Conservation (phyloP, 2,888 invertebrate species). For the Dynastes tityus region DNA sequence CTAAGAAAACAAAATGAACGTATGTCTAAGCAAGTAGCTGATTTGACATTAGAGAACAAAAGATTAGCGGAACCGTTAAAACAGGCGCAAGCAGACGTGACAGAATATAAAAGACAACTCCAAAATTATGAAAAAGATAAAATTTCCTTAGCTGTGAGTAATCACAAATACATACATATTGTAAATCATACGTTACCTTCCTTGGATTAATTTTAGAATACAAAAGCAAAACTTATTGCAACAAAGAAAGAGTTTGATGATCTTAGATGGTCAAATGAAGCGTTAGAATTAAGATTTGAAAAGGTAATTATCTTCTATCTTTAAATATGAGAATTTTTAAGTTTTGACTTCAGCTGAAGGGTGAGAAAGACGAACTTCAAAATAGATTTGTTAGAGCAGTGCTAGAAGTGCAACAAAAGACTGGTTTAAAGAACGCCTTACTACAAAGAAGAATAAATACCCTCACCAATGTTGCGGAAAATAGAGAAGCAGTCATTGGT, state of each 20-base stretch:
- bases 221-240: conserved; percentile 71
- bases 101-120: conserved; percentile 82
- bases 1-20: conserved; percentile 86
- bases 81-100: conserved; percentile 80
- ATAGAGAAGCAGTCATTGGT: conserved; percentile 80
- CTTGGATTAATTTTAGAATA: conserved; percentile 69
- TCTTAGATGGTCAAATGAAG: conserved; percentile 78
- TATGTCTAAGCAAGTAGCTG: conserved; percentile 78
- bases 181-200: not conserved
- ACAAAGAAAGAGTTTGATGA: conserved; percentile 75
- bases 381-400: conserved; percentile 86
- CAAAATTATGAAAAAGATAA: conserved; percentile 92
- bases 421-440: conserved; percentile 85
- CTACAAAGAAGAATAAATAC: conserved; percentile 83
- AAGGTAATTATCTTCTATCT: conserved; percentile 69
- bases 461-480: conserved; percentile 78
- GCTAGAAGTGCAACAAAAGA: conserved; percentile 90
- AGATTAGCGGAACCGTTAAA: conserved; percentile 82
- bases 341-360: conserved; percentile 69
- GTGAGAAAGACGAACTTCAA: conserved; percentile 86
- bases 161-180: not conserved
- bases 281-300: conserved; percentile 84
- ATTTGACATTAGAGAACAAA: conserved; percentile 82
- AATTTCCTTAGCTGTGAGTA: conserved; percentile 75
- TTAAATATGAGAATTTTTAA: not conserved